Evolutionary conservation across 2,888 invertebrate genomes (phyloP), one percentile per base, ranked within the genome.

Genomic region (Pyrgus malvae): DNA sequence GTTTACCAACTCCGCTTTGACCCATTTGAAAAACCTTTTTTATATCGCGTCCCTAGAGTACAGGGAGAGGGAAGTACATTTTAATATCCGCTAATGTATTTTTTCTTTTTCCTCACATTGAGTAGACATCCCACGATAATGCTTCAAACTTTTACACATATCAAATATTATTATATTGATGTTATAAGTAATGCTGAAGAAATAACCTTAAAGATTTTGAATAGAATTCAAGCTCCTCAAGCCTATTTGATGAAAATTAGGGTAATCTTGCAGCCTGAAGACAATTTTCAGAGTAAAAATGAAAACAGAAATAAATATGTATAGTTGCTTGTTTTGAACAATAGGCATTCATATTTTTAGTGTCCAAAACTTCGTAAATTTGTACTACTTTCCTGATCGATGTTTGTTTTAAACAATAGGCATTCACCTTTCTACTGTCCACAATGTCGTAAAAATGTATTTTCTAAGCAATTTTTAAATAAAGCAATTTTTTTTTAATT

Each of bases 51-150:
- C 31, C 33, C 6, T 4, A 16, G 31, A 31, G 29, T 40, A 19
- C 14, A 6, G 33, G 16, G 21, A 21, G n/a, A 38, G 19, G 19
- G 1, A 31, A 21, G 17, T 40, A 7, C 23, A 35, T 29, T 48
- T 37, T 48, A 48, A 38, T 48, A 38, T 38, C 12, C 8, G 21
- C 21, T 49, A 31, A 40, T 40, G 25, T 14, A 48, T 29, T 40
- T 37, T 3, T 8, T n/a, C n/a, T n/a, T n/a, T n/a, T n/a, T n/a
- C n/a, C n/a, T n/a, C n/a, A n/a, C n/a, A n/a, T n/a, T 29, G 29
- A 29, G 4, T 29, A 29, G 11, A n/a, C 2, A 3, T 29, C 11
- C 11, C 11, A n/a, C 11, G 29, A 29, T 29, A 11, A 3, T 11
- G n/a, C n/a, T n/a, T n/a, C n/a, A n/a, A n/a, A n/a, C n/a, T n/a